Percentiles rank a stretch among this genome's conserved stretches.
These are phyloP conservation scores for Paracanthobrama guichenoti DNA, from an alignment of 2,113 vertebrate species.

Conservation along the genomic window DNA sequence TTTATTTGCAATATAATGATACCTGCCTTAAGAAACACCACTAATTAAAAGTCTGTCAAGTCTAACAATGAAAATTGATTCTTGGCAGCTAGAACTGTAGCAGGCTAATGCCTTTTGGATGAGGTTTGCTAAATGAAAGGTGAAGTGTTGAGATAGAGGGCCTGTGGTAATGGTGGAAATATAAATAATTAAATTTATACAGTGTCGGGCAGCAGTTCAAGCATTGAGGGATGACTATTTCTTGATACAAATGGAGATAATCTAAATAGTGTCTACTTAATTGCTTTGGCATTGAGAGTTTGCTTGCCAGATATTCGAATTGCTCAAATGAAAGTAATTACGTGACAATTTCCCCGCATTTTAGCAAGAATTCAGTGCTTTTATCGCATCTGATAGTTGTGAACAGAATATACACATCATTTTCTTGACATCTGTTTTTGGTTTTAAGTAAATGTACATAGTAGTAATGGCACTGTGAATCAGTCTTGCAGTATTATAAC, in stretches of 20 bases:
- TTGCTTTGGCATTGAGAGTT: constrained; percentile 30
- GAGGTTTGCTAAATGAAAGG: constrained; percentile 31
- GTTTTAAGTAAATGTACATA: constrained; percentile 3
- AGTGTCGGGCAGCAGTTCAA: constrained; percentile 29
- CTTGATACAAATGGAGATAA: constrained; percentile 37
- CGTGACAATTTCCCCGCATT: not conserved
- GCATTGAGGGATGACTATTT: constrained; percentile 12
- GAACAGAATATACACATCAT: constrained; percentile 1
- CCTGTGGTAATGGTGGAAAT: constrained; percentile 37
- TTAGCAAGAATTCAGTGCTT: not conserved
- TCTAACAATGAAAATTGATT: not conserved
- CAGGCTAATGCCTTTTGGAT: constrained; percentile 45
- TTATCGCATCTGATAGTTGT: constrained; percentile 1
- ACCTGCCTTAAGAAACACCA: not conserved
- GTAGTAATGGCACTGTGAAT: constrained; percentile 8
- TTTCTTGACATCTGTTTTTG: constrained; percentile 19
- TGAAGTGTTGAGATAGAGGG: constrained; percentile 45
- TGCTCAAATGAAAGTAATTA: constrained; percentile 30
- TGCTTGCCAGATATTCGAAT: not conserved
- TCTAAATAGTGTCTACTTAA: not conserved
- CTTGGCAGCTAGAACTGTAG: constrained; percentile 14
- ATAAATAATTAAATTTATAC: constrained; percentile 51
- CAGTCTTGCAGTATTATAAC: not conserved
- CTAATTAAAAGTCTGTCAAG: constrained; percentile 4
- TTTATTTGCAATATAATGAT: not conserved